Evolutionary conservation across 2,888 invertebrate genomes (phyloP).

Genomic region (Drosophila acutilabella): DNA sequence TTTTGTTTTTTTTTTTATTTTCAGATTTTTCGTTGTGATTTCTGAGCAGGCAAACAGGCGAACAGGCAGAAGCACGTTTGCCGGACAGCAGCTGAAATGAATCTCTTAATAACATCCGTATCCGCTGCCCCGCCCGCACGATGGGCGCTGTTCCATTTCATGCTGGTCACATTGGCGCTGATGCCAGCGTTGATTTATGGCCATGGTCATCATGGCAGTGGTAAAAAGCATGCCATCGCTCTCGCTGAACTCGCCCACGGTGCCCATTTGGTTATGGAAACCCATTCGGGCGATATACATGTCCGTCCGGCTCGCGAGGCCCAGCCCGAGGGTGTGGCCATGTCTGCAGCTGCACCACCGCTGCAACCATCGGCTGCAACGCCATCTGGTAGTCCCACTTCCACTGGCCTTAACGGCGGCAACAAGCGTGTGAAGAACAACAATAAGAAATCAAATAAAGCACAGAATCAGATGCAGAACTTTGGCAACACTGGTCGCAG

Average conservation of each 20-base stretch:
- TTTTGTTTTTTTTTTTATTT: conserved; percentile 23
- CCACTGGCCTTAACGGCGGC: conserved; percentile 22
- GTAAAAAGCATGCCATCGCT: conserved; percentile 35
- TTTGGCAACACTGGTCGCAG: conserved; percentile 33
- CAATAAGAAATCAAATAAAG: conserved; percentile 79
- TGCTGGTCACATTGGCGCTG: conserved; percentile 52
- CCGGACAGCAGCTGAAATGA: conserved; percentile 49
- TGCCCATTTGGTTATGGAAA: conserved; percentile 63
- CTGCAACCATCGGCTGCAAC: conserved; percentile 20
- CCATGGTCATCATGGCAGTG: conserved; percentile 45
- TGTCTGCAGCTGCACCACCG: conserved; percentile 3
- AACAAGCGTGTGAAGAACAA: conserved; percentile 62
- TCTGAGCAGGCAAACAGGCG: conserved; percentile 1
- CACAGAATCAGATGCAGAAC: conserved; percentile 51
- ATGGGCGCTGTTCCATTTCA: conserved; percentile 42
- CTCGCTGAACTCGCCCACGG: conserved; percentile 42
- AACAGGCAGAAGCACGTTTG: conserved; percentile 4
- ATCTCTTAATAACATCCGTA: conserved; percentile 44
- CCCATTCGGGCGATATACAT: conserved; percentile 55
- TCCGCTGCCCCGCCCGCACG: not conserved
- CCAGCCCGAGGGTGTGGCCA: conserved; percentile 11
- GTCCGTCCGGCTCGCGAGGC: conserved; percentile 80
- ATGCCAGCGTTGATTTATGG: conserved; percentile 51
- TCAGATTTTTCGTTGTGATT: conserved; percentile 37
- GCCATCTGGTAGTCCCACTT: not conserved